Conservation (phyloP, 2,888 invertebrate genomes). For the Apodemia zela region DNA sequence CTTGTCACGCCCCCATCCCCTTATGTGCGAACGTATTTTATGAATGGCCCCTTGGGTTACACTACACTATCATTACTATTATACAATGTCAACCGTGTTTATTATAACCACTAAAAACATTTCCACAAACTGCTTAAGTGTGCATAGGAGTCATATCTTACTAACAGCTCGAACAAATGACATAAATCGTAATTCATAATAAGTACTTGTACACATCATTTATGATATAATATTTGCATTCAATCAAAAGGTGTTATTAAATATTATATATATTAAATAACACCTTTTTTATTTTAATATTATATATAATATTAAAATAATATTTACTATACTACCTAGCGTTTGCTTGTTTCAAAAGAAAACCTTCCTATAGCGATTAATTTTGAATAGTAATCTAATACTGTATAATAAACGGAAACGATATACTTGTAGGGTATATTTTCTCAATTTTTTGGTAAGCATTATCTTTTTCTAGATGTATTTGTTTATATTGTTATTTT, state of each 20-base stretch:
- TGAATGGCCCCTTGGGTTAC: no score
- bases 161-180: background rate
- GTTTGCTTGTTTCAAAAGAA: background rate
- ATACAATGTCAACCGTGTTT: background rate
- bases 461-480: no score
- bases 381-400: background rate
- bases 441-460: no score
- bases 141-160: background rate
- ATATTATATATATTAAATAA: no score
- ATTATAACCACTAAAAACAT: background rate
- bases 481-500: no score
- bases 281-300: no score
- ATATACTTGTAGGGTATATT: background rate
- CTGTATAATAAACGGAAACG: background rate
- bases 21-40: no score
- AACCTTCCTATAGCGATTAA: background rate
- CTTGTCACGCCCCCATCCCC: no score
- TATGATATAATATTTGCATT: background rate
- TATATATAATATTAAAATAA: no score
- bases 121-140: background rate
- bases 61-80: no score
- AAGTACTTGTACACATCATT: background rate
- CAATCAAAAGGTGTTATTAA: background rate
- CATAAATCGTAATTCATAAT: background rate
- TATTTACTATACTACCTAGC: no score